phyloP scores from a whole-genome alignment of 1,140 invertebrate species.

The Drosophila athabasca region DNA sequence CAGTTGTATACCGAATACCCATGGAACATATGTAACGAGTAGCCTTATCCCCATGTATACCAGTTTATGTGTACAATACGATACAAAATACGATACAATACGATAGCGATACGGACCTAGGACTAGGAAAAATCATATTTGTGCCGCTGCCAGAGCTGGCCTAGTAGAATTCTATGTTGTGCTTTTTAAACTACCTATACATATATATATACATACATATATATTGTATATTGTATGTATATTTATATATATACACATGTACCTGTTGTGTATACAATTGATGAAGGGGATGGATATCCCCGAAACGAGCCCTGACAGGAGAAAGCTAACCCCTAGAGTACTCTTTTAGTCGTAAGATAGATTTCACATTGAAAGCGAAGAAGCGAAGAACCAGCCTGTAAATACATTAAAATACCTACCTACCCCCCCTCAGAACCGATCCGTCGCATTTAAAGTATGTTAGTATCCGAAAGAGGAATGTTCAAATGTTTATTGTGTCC shows the following conservation, averaged over 20 bases:
- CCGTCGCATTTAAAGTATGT: slow-evolving; percentile 51
- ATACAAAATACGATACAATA: slow-evolving; percentile 53
- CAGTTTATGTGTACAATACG: slow-evolving; percentile 75
- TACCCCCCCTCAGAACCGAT: slow-evolving; percentile 34
- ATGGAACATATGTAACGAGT: slow-evolving; percentile 82
- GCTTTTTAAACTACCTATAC: slow-evolving; percentile 50
- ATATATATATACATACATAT: slow-evolving; percentile 32
- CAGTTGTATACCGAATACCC: slow-evolving; percentile 72
- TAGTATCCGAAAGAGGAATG: slow-evolving; percentile 4
- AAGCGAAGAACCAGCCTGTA: slow-evolving; percentile 26
- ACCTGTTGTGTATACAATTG: slow-evolving; percentile 74
- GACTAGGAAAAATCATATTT: slow-evolving; percentile 51
- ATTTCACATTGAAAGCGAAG: slow-evolving; percentile 46
- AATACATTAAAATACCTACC: slow-evolving; percentile 30
- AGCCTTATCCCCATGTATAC: slow-evolving; percentile 82
- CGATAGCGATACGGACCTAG: slow-evolving; percentile 59
- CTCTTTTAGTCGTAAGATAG: slow-evolving; percentile 34
- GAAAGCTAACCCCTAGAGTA: slow-evolving; percentile 25
- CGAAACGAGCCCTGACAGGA: background rate
- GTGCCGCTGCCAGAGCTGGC: slow-evolving; percentile 39
- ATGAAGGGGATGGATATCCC: background rate
- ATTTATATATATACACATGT: slow-evolving; percentile 61
- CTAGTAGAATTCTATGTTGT: slow-evolving; percentile 67
- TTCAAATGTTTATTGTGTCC: slow-evolving; percentile 19
- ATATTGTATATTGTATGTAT: slow-evolving; percentile 37